Conservation (phyloP, 2,113 vertebrate species). For the Cryptotis parvus region DNA sequence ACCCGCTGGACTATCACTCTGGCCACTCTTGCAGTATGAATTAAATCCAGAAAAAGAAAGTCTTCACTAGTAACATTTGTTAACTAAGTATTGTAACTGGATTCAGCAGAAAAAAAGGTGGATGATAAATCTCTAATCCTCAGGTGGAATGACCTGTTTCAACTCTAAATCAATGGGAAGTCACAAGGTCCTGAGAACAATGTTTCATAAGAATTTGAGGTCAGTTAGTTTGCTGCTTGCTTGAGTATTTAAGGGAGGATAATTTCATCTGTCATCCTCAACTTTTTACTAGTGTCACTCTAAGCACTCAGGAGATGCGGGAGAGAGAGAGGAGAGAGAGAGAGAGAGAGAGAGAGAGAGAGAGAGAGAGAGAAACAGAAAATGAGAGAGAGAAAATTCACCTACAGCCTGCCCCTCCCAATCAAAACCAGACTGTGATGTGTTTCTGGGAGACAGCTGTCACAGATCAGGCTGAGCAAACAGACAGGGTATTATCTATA, state of each 20-base stretch:
- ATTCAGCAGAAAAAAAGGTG: background rate
- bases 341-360: no score
- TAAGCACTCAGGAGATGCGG: background rate
- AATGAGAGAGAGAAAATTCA: background rate
- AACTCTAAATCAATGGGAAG: slow-evolving; percentile 31
- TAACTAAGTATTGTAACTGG: background rate
- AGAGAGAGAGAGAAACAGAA: background rate
- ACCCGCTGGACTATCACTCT: no score
- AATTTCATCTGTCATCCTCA: background rate
- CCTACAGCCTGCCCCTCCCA: slow-evolving; percentile 7
- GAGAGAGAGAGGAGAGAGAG: no score
- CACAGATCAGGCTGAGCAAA: slow-evolving; percentile 34
- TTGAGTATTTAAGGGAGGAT: background rate
- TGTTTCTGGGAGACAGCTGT: background rate
- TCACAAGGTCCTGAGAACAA: background rate
- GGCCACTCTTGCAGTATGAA: no score
- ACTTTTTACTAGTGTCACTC: background rate
- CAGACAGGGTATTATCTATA: background rate
- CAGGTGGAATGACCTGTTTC: background rate
- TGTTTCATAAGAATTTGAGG: background rate
- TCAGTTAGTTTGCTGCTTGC: background rate
- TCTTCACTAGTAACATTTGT: background rate
- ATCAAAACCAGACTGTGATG: slow-evolving; percentile 49
- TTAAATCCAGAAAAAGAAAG: background rate
- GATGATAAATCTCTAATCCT: background rate